phyloP scores from a whole-genome alignment of 2,797 vertebrate species.

The Champsocephalus gunnari region DNA sequence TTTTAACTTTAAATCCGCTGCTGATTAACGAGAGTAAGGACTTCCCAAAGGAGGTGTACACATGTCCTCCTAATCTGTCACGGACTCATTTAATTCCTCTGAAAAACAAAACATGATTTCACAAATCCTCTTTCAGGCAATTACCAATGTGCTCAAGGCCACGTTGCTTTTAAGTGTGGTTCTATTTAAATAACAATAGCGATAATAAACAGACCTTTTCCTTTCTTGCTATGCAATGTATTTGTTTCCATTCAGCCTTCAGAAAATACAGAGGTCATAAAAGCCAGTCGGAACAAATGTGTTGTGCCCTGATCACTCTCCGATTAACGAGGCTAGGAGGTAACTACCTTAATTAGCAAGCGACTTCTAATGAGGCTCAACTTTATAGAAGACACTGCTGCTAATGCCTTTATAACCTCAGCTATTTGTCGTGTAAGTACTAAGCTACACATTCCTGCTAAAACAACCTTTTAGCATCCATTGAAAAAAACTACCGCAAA shows the following conservation, averaged over 20 bases:
- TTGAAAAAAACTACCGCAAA: background rate
- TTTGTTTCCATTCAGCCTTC: conserved; percentile 1
- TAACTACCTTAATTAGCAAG: background rate
- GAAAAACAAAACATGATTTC: conserved; percentile 26
- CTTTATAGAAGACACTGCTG: background rate
- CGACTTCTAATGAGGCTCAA: background rate
- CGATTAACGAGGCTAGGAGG: background rate
- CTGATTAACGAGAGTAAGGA: conserved; percentile 40
- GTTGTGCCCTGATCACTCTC: background rate
- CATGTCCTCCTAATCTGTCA: conserved; percentile 24
- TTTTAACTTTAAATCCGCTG: conserved; percentile 33
- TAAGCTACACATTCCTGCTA: background rate
- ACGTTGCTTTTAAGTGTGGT: too few species aligned
- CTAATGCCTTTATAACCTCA: background rate
- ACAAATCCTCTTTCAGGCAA: conserved; percentile 20
- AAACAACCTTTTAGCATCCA: background rate
- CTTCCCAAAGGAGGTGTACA: conserved; percentile 14
- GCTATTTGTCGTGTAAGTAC: background rate
- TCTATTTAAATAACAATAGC: conserved; percentile 12
- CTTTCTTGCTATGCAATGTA: conserved; percentile 2
- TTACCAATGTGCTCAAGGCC: too few species aligned
- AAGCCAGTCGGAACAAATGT: conserved; percentile 25
- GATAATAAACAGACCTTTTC: conserved; percentile 7
- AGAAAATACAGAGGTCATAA: conserved; percentile 5
- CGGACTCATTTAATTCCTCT: conserved; percentile 33